phyloP scores from a whole-genome alignment of 53 echinoderm and acorn worm species.

The Stichopus horrens region DNA sequence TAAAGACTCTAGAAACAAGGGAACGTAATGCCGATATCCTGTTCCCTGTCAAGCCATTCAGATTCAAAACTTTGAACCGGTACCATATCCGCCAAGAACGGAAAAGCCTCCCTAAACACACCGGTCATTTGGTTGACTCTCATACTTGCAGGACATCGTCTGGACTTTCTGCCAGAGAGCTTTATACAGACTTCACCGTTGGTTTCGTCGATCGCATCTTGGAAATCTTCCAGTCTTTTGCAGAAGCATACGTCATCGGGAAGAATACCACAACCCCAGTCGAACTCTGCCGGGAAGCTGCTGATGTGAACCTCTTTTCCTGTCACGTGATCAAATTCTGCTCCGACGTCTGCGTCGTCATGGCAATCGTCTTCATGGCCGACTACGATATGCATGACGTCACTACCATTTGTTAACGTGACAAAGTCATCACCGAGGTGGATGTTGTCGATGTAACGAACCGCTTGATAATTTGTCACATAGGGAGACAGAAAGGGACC shows the following conservation, averaged over 20 bases:
- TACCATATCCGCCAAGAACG: not conserved
- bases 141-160: not conserved
- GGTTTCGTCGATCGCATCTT: not conserved
- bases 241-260: not conserved
- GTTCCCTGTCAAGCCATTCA: not conserved
- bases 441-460: not conserved
- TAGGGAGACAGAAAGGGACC: not conserved
- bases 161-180: not conserved
- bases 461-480: not conserved
- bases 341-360: not conserved
- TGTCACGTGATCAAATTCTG: not conserved
- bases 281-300: not conserved
- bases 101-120: not conserved
- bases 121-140: not conserved
- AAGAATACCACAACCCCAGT: conserved; percentile 13
- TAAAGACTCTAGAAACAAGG: not conserved
- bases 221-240: not conserved
- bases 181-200: not conserved
- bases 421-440: not conserved
- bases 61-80: not conserved
- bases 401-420: not conserved
- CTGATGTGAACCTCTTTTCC: not conserved
- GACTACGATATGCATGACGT: not conserved
- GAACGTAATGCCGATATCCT: not conserved
- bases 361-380: not conserved